phyloP scores from a whole-genome alignment of 2,797 vertebrate species.

The Hyperoplus lanceolatus region DNA sequence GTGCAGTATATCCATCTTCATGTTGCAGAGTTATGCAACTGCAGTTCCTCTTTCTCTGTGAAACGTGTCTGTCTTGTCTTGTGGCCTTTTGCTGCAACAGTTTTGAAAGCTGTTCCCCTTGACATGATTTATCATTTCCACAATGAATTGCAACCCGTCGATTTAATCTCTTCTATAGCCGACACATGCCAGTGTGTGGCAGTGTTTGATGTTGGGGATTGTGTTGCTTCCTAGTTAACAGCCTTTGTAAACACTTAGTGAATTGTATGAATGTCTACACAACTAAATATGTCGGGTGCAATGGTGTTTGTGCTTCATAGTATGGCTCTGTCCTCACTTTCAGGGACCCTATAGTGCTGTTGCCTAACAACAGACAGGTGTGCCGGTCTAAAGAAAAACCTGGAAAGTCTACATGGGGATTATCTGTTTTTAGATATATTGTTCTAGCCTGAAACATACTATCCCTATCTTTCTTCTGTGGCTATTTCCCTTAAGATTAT shows the following conservation, averaged over 20 bases:
- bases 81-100: background rate
- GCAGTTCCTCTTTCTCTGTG: background rate
- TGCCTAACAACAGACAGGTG: background rate
- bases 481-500: no score
- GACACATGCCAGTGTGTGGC: background rate
- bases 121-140: background rate
- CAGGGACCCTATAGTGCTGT: background rate
- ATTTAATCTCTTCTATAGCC: background rate
- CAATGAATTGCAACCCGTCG: background rate
- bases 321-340: background rate
- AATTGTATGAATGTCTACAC: background rate
- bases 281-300: no score
- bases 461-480: background rate
- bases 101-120: background rate
- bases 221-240: background rate
- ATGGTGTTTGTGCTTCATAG: no score
- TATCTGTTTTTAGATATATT: background rate
- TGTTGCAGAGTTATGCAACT: background rate
- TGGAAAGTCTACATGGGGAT: background rate
- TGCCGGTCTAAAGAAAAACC: background rate
- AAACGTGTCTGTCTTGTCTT: background rate
- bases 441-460: background rate
- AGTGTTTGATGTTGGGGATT: background rate
- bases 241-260: background rate
- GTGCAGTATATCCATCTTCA: background rate